Percentiles rank a stretch among this genome's conserved stretches.
Evolutionary conservation across 2,113 vertebrate species (phyloP).

Genomic region (Cnemophilus loriae): DNA sequence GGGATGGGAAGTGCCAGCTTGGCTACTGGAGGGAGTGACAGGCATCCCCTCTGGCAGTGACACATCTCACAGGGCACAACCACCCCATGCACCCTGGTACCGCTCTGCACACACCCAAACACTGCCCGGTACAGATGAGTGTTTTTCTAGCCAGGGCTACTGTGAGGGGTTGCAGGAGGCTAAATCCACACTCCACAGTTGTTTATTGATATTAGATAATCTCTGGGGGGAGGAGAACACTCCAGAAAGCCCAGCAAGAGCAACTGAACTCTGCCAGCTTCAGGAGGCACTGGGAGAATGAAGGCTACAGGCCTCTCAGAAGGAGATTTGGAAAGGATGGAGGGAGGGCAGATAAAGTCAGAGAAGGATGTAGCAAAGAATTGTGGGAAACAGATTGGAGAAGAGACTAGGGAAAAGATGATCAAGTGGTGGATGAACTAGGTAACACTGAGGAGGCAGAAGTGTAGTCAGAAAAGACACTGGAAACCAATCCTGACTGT

Average conservation of each 20-base stretch:
- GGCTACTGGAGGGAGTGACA: neutral
- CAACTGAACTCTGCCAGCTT: neutral
- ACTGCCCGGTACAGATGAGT: neutral
- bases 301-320: neutral
- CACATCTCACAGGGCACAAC: neutral
- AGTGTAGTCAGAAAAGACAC: neutral
- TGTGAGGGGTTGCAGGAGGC: neutral
- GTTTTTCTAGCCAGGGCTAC: neutral
- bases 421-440: neutral
- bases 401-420: neutral
- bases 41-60: neutral
- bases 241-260: neutral
- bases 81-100: rapidly evolving
- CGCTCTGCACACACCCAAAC: neutral
- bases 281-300: neutral
- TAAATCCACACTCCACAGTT: neutral
- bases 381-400: neutral
- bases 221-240: neutral
- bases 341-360: neutral
- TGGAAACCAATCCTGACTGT: neutral
- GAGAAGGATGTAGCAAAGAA: neutral
- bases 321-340: neutral
- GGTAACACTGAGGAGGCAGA: neutral
- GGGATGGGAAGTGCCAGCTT: neutral
- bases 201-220: neutral